Evolutionary conservation across 1,140 invertebrate genomes (phyloP).

Genomic region (Bombyx mori): DNA sequence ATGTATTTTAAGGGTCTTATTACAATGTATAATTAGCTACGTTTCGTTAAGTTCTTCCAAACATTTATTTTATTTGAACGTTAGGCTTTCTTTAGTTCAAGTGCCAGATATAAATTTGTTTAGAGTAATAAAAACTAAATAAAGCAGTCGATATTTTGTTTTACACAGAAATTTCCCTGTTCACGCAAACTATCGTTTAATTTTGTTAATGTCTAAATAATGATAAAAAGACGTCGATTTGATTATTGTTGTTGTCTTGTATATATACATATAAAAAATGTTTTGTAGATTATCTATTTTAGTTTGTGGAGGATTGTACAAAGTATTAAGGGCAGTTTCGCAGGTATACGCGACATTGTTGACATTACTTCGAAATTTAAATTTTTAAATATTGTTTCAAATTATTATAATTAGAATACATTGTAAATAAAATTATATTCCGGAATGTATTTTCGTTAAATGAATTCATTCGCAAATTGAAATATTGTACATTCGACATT

Average conservation of each 20-base stretch:
- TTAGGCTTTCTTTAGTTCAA: conserved; percentile 33
- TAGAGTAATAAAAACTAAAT: conserved; percentile 32
- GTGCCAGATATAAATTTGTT: conserved; percentile 32
- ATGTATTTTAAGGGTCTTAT: too few relatives aligned
- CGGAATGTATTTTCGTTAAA: not conserved
- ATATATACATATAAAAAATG: conserved; percentile 43
- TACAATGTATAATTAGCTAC: too few relatives aligned
- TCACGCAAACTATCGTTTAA: conserved; percentile 26
- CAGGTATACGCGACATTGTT: conserved; percentile 32
- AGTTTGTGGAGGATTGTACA: conserved; percentile 62
- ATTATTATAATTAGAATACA: conserved; percentile 68
- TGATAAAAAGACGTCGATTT: conserved; percentile 36
- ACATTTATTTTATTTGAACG: conserved; percentile 27
- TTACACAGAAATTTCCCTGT: not conserved
- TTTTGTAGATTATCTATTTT: conserved; percentile 67
- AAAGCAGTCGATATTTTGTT: not conserved
- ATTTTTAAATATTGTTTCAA: conserved; percentile 67
- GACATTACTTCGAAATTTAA: conserved; percentile 29
- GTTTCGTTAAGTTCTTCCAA: conserved; percentile 40
- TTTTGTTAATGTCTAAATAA: conserved; percentile 28
- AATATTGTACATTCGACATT: not conserved
- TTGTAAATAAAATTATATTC: conserved; percentile 61
- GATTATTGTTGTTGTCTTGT: conserved; percentile 62
- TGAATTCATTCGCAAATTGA: conserved; percentile 7
- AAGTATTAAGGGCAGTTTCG: conserved; percentile 54